Base-by-base conservation (phyloP, 2,113 vertebrate species). In the Gavia stellata region DNA sequence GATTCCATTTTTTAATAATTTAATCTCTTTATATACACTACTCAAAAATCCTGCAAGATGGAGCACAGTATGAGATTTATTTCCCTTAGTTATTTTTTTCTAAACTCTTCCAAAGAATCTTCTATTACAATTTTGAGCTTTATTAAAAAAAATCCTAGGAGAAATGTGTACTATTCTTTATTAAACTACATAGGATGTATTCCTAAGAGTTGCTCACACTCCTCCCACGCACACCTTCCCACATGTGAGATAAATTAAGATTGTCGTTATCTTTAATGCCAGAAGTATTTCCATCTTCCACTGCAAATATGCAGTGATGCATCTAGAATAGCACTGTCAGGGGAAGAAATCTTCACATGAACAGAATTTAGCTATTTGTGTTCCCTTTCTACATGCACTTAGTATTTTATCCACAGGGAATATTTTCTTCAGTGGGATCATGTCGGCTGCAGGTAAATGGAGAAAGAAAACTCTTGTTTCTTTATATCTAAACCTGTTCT, bases 171-270 rank as follows among this genome's bases (percentile, higher is more conserved):
- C 62, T 82, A 50, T 94, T 94, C 88, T 89, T 81, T 91, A 92
- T 92, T 80, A 92, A 91, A 68, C 77, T 75, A 82, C 74, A 92
- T 53, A 97, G 83, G 91, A 89, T 6, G 3, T 86, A 55, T 96
- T 95, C 75, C 67, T 90, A 73, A 78, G 75, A 94, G 90, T 66
- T 26, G 15, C 82, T 97, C 85, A 24, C 92, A 91, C 86, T 92
- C 44, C 73, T 96, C 96, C 94, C 88, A 85, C 92, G 53, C 0
- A 0, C 71, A 96, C 84, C 94, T 96, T 94, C 94, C 91, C 91
- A 95, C 92, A 88, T 93, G 88, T 94, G 85, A 95, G 94, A 90
- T 94, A 97, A 96, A 96, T 96, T 90, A 95, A 93, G 93, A 86
- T 90, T 93, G 93, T 88, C 96, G 80, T 85, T 96, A 73, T 92